A percentile compares a stretch with the other conserved stretches of the same genome.
These are phyloP conservation scores for Oxyteleia sp. DNA, from an alignment of 2,888 invertebrate genomes.

Conservation along the genomic window DNA sequence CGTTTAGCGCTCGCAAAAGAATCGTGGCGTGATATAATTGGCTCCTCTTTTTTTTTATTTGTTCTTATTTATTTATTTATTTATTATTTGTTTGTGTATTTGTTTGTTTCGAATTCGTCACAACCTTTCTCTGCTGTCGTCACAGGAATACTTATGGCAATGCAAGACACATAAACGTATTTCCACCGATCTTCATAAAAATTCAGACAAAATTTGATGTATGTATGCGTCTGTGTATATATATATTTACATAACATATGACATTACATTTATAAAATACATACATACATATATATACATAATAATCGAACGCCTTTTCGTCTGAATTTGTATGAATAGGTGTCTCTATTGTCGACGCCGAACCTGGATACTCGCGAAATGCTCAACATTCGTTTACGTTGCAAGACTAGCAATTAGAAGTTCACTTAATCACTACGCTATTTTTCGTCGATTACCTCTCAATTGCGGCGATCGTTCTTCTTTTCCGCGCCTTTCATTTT, in stretches of 20 bases:
- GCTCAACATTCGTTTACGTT: conserved; percentile 74
- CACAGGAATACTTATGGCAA: conserved; percentile 56
- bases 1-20: not conserved
- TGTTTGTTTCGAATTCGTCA: not conserved
- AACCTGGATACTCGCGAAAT: conserved; percentile 40
- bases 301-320: conserved; percentile 17
- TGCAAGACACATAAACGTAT: conserved; percentile 31
- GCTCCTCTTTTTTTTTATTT: not conserved
- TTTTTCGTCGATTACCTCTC: conserved; percentile 28
- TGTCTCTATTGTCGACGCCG: conserved; percentile 21
- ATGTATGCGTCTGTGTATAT: conserved; percentile 3
- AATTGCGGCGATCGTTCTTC: conserved; percentile 12
- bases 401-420: conserved; percentile 84
- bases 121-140: conserved; percentile 5
- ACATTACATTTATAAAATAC: conserved; percentile 17
- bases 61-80: too few relatives aligned
- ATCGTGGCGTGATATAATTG: not conserved
- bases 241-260: conserved; percentile 20
- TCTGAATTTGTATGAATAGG: conserved; percentile 22
- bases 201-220: conserved; percentile 37
- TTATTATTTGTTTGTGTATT: too few relatives aligned
- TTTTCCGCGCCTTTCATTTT: conserved; percentile 5
- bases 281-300: conserved; percentile 26
- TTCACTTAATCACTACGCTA: conserved; percentile 74
- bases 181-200: conserved; percentile 39